Percentiles rank a stretch among this genome's conserved stretches.
These are phyloP conservation scores for Nasonia giraulti DNA, from an alignment of 1,140 invertebrate genomes.

Conservation along the genomic window DNA sequence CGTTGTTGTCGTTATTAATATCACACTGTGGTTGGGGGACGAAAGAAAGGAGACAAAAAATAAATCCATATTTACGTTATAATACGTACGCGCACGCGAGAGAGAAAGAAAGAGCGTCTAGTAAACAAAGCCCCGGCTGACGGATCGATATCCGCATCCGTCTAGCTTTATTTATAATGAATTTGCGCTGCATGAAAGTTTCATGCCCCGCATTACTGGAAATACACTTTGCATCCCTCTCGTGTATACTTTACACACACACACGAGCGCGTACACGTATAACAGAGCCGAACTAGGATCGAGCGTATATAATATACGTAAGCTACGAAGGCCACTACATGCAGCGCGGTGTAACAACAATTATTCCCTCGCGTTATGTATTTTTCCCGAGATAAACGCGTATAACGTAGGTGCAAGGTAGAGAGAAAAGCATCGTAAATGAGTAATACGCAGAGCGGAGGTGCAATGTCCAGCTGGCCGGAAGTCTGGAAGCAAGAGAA, in stretches of 20 bases:
- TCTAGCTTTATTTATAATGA: background rate
- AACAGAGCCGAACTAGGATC: no score
- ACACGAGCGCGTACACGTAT: no score
- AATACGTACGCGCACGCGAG: no score
- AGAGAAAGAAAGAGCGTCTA: no score
- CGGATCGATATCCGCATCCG: background rate
- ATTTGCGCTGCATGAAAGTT: background rate
- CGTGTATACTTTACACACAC: no score
- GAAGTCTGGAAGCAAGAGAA: background rate
- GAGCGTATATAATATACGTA: no score
- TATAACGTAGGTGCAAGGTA: no score
- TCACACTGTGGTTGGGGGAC: no score
- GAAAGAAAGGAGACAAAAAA: background rate
- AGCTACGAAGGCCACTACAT: no score
- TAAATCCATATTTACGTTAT: background rate
- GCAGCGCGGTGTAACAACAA: background rate
- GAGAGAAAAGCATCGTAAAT: background rate
- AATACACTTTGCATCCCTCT: background rate
- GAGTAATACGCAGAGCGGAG: background rate
- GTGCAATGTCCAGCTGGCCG: conserved; percentile 24
- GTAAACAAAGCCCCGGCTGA: background rate
- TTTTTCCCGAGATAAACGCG: background rate
- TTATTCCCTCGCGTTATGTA: background rate
- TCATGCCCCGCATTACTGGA: background rate
- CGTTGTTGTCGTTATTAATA: no score